Percentiles rank a stretch among this genome's conserved stretches.
phyloP scores from a whole-genome alignment of 2,797 vertebrate genomes.

The Pempheris klunzingeri region DNA sequence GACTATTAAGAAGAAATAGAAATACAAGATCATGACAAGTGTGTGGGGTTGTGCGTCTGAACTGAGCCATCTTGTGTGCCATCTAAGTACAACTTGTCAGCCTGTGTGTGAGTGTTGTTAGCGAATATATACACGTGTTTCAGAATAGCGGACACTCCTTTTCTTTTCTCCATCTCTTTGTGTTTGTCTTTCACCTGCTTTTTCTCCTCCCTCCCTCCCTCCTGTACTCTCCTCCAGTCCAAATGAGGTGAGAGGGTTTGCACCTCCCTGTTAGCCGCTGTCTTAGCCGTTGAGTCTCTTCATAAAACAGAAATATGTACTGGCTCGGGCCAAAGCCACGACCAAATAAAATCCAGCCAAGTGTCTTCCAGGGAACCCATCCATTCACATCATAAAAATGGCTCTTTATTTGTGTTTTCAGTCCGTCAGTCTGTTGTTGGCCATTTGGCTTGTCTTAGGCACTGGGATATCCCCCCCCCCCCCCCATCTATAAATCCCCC shows the following conservation, averaged over 20 bases:
- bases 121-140: too few species aligned
- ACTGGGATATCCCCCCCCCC: constrained; percentile 66
- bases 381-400: constrained; percentile 82
- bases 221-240: constrained; percentile 29
- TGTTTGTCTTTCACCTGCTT: constrained; percentile 16
- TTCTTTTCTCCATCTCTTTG: background rate
- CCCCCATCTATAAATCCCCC: constrained; percentile 77
- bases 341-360: constrained; percentile 80
- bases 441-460: constrained; percentile 77
- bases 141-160: background rate
- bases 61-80: too few species aligned
- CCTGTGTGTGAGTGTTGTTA: background rate
- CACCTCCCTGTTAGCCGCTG: constrained; percentile 65
- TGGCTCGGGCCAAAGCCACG: constrained; percentile 76
- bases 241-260: constrained; percentile 59
- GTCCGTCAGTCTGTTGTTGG: constrained; percentile 71
- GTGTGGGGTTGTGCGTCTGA: background rate
- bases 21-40: background rate
- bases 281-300: constrained; percentile 78
- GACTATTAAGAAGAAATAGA: too few species aligned
- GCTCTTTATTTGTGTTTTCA: constrained; percentile 82
- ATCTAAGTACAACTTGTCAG: background rate
- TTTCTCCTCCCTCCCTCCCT: constrained; percentile 8
- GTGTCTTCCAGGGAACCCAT: constrained; percentile 78
- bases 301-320: constrained; percentile 85